Conservation (phyloP, 2,888 invertebrate species). For the Nycteola revayana region DNA sequence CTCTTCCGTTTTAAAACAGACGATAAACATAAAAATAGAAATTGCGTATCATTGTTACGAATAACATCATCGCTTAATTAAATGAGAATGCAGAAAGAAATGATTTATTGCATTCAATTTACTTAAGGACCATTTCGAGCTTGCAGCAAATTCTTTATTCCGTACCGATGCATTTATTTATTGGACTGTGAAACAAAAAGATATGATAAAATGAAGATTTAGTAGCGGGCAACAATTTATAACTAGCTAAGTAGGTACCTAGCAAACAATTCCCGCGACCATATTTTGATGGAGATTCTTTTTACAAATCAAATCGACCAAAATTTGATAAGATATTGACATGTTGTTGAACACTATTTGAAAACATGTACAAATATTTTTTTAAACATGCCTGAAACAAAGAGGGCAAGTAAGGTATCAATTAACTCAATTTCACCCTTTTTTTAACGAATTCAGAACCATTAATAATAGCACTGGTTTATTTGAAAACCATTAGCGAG, state of each 20-base stretch:
- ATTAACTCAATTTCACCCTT: conserved; percentile 53
- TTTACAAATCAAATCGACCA: no score
- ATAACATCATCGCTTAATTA: conserved; percentile 37
- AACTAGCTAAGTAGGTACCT: no score
- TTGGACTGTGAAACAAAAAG: conserved; percentile 14
- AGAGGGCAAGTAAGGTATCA: conserved; percentile 39
- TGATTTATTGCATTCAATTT: conserved; percentile 28
- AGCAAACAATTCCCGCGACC: no score
- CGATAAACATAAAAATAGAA: conserved; percentile 46
- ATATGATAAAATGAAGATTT: no score
- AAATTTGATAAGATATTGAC: no score
- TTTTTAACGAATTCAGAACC: conserved; percentile 55
- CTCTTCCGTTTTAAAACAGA: conserved; percentile 38
- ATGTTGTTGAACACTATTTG: no score
- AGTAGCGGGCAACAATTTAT: no score
- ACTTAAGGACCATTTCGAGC: not conserved
- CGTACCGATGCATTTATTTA: conserved; percentile 9
- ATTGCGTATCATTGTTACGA: conserved; percentile 41
- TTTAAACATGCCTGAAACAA: conserved; percentile 16
- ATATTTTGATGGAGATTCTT: no score
- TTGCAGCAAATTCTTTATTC: conserved; percentile 5
- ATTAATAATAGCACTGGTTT: conserved; percentile 63
- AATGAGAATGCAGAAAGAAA: conserved; percentile 33
- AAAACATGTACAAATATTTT: no score
- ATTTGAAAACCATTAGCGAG: conserved; percentile 72